These are phyloP conservation scores for Pithys albifrons DNA, from an alignment of 2,113 vertebrate species.

Conservation along the genomic window DNA sequence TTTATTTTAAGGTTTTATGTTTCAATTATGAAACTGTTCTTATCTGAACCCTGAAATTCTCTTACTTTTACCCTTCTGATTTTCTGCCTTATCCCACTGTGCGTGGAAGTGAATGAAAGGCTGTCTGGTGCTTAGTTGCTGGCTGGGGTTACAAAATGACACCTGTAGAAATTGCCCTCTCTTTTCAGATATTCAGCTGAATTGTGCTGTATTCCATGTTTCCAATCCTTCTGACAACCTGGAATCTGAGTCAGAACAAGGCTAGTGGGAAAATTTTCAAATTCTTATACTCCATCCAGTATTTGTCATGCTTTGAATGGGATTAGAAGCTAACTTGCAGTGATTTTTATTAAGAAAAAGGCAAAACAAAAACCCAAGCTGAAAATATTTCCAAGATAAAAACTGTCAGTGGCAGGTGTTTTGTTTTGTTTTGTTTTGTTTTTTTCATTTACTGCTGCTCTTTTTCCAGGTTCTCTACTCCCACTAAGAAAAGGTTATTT, in stretches of 20 bases:
- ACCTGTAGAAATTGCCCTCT: not conserved
- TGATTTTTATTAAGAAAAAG: not conserved
- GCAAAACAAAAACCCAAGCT: not conserved
- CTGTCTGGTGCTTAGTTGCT: not conserved
- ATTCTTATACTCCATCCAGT: not conserved
- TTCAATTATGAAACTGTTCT: not conserved
- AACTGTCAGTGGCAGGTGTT: not conserved
- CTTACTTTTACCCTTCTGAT: not conserved
- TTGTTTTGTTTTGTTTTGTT: too few species aligned
- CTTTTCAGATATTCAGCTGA: not conserved
- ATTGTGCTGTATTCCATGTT: not conserved
- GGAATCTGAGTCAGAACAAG: not conserved
- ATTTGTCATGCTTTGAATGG: not conserved
- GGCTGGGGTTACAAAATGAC: rapidly evolving
- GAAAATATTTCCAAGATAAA: not conserved
- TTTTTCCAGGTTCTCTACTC: not conserved
- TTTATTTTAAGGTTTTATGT: not conserved
- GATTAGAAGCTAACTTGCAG: not conserved
- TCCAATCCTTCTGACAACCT: not conserved
- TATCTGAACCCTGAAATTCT: not conserved
- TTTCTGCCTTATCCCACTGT: not conserved
- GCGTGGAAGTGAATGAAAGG: not conserved
- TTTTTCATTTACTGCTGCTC: not conserved
- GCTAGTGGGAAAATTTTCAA: not conserved
- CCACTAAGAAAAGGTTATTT: not conserved